Base-by-base conservation (phyloP, 1,140 invertebrate species). In the Meloidogyne chitwoodi region DNA sequence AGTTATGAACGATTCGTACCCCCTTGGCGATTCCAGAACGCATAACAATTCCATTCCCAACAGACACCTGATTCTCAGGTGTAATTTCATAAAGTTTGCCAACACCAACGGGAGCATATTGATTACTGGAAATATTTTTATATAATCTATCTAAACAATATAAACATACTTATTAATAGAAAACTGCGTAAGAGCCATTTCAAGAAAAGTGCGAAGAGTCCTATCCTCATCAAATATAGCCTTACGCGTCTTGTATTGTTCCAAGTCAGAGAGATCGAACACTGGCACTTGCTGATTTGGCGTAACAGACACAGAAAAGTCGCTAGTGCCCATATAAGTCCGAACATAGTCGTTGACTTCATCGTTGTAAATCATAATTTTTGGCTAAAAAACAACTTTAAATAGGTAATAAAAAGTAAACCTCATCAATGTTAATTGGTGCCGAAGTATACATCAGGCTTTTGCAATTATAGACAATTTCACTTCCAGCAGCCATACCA, bases 161-260 rank as follows among this genome's bases (percentile, higher is more conserved):
- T 11, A 26, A 26, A 26, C 78, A 10, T 0, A 80, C 77, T 71
- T 78, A 63, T 78, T 78, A 34, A 78, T 69, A 2, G 78, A 68
- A 29, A 79, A 78, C 24, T 78, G 77, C n/a, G 77, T 68, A 12
- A 80, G 27, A 12, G 65, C 63, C 76, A 78, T 68, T 19, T 78
- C 77, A 27, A 78, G 64, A 38, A 78, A 78, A 74, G 77, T 78
- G 22, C 77, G 77, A 29, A 78, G 61, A 27, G 77, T 75, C 16
- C 77, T 79, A 48, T 78, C 77, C 38, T 78, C 77, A n/a, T 78
- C 29, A 75, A 68, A 78, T 8, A 78, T n/a, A n/a, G 77, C 77
- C 14, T 78, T 71, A 3, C 44, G 44, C 27, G 76, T 56, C 11
- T 66, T 68, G 75, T 78, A 78, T 48, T 78, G 77, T 16, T 63